These are phyloP conservation scores for Anthophora plumipes DNA, from an alignment of 2,888 invertebrate genomes.

Conservation along the genomic window DNA sequence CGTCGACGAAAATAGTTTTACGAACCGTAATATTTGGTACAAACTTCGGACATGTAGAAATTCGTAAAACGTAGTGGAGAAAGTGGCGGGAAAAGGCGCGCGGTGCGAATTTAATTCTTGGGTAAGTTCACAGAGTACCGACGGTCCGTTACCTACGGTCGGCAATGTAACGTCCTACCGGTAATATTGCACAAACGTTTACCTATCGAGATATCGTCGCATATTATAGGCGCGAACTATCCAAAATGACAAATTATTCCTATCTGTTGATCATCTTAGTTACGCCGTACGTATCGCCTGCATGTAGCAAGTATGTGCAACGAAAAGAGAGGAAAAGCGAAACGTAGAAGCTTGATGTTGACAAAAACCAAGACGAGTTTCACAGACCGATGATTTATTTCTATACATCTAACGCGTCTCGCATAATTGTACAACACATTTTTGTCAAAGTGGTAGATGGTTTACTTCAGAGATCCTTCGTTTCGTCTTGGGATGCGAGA, in stretches of 20 bases:
- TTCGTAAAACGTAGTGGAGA: not conserved
- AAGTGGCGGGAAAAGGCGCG: not conserved
- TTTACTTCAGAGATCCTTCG: slow-evolving; percentile 28
- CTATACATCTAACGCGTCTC: slow-evolving; percentile 45
- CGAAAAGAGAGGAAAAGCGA: not conserved
- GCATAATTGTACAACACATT: slow-evolving; percentile 39
- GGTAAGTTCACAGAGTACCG: not conserved
- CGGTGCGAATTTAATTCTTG: not conserved
- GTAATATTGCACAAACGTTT: not conserved
- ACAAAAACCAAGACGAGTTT: slow-evolving; percentile 16
- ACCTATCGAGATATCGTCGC: accelerated
- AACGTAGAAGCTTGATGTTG: not conserved
- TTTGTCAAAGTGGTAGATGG: slow-evolving; percentile 38
- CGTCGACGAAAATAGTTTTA: too few species aligned
- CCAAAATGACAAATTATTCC: not conserved
- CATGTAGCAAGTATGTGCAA: not conserved
- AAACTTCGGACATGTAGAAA: too few species aligned
- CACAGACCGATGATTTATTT: slow-evolving; percentile 52
- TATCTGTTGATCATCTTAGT: too few species aligned
- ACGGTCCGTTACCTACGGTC: not conserved
- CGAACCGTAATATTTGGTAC: too few species aligned
- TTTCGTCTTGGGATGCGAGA: slow-evolving; percentile 25
- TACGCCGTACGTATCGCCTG: not conserved
- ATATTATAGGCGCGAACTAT: not conserved
- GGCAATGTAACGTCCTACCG: not conserved